Base-by-base conservation (phyloP, 1,140 invertebrate species). In the Lepidostoma basale region DNA sequence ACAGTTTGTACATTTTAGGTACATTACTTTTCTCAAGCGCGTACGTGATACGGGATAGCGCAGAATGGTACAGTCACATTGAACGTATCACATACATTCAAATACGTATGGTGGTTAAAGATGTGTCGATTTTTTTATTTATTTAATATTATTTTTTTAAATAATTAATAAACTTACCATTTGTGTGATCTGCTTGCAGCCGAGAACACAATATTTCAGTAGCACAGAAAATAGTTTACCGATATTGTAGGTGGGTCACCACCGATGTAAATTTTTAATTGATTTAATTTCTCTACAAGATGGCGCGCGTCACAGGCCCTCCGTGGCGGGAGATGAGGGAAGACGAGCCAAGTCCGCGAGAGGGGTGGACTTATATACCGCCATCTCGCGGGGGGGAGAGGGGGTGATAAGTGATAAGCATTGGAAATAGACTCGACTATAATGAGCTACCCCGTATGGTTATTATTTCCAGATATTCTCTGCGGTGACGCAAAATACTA, bases 391-490 rank as follows among this genome's bases (percentile, higher is more conserved):
- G 10, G 47, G 18, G 12, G 47, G 22, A 25, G 1, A 12, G 23
- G 23, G 3, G 47, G 10, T 52, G 47, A 52, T 23, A 1, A 52
- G 10, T 52, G 47, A 52, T 23, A 1, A 52, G 47, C 22, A 23
- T 10, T 23, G 12, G 47, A 23, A 52, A 23, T 23, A 52, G 22
- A 10, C 8, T n/a, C n/a, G n/a, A n/a, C n/a, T n/a, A n/a, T 26
- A 54, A 54, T 54, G 23, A 54, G 25, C 49, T 26, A 28, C 49
- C 49, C 49, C 14, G 49, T 54, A 54, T 28, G 49, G 49, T 54
- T 54, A 54, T 54, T 26, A 28, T 54, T n/a, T 54, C 12, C 49
- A 28, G 1, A 28, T 14, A 54, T 54, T 54, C 49, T 54, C 14
- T 54, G n/a, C 20, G 9, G 8, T 45, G 44, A 45, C 44, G 44